Evolutionary conservation across 2,888 invertebrate species (phyloP).

Genomic region (Netelia melanura): DNA sequence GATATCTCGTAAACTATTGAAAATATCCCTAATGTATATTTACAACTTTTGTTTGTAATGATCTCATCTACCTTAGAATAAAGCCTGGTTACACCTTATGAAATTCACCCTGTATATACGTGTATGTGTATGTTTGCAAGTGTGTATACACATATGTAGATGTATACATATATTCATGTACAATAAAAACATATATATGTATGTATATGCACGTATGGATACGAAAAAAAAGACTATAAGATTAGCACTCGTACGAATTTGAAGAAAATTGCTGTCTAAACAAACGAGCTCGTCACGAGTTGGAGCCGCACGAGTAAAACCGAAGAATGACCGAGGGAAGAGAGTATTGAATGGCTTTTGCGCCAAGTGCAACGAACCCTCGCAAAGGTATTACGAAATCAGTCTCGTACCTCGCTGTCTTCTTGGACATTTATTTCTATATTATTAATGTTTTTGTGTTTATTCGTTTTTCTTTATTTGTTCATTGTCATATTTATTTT

Average conservation of each 20-base stretch:
- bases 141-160: no score
- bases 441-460: background rate
- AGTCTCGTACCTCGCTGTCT: background rate
- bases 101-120: no score
- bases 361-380: slow-evolving; percentile 61
- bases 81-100: no score
- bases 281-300: slow-evolving; percentile 48
- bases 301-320: slow-evolving; percentile 29
- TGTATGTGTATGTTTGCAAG: no score
- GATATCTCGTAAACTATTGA: no score
- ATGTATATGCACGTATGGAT: background rate
- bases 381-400: slow-evolving; percentile 52
- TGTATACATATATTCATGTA: background rate
- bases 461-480: background rate
- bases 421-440: background rate
- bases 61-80: no score
- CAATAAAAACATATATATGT: background rate
- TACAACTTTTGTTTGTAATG: no score
- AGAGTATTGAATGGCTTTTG: slow-evolving; percentile 43
- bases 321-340: slow-evolving; percentile 45
- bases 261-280: slow-evolving; percentile 61
- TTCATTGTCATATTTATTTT: background rate
- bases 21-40: no score
- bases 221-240: slow-evolving; percentile 21
- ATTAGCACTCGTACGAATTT: slow-evolving; percentile 57